These are phyloP conservation scores for Heterotilapia buettikoferi DNA, from an alignment of 2,113 vertebrate species.

Conservation along the genomic window DNA sequence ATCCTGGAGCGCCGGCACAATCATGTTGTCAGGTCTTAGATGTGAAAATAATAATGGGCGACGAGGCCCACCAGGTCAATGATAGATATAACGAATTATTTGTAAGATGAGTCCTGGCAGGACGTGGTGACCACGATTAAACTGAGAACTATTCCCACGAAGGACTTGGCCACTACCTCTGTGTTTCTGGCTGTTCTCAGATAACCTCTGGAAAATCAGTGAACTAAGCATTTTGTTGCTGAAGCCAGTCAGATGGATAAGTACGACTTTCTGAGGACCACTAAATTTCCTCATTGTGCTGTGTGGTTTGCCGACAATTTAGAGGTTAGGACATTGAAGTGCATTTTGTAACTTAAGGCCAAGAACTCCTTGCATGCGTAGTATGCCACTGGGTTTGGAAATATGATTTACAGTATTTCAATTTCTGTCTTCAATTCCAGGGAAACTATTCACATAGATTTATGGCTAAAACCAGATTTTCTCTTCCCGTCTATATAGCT, in stretches of 20 bases:
- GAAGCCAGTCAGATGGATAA: neutral
- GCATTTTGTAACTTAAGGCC: neutral
- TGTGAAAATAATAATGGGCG: constrained; percentile 31
- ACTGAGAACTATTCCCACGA: constrained; percentile 24
- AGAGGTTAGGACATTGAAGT: neutral
- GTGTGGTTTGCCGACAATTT: constrained; percentile 18
- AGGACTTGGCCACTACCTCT: constrained; percentile 13
- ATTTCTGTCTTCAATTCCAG: neutral
- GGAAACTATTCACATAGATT: neutral
- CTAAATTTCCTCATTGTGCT: neutral
- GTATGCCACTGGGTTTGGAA: neutral
- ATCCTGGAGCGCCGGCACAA: neutral
- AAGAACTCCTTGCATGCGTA: neutral
- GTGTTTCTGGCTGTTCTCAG: neutral
- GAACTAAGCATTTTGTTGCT: neutral
- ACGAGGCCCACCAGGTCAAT: constrained; percentile 31
- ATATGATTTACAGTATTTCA: neutral
- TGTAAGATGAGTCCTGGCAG: constrained; percentile 63
- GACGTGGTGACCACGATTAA: constrained; percentile 28
- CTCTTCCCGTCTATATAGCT: neutral
- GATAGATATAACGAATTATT: constrained; percentile 53
- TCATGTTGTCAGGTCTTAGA: constrained; percentile 24
- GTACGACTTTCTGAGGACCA: neutral
- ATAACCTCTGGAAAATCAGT: constrained; percentile 6
- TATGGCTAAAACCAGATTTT: neutral